phyloP scores from a whole-genome alignment of 2,888 invertebrate species.

The Patella ulyssiponensis region DNA sequence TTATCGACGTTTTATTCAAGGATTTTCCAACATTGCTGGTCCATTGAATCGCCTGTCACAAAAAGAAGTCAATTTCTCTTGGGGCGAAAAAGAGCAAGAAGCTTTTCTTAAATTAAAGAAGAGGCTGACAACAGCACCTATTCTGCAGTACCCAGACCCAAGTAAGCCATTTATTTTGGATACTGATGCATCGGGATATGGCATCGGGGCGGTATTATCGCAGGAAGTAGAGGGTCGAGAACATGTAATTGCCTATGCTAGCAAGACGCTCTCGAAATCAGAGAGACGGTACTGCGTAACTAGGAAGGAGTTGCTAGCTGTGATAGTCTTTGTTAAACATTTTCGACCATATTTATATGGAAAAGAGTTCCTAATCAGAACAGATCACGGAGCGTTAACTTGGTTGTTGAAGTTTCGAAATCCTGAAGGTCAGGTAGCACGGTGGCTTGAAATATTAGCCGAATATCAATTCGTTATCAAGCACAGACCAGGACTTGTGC shows the following conservation, averaged over 20 bases:
- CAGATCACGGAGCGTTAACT: no score
- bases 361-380: no score
- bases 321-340: constrained; percentile 40
- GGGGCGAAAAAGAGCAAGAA: constrained; percentile 30
- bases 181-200: constrained; percentile 43
- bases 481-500: no score
- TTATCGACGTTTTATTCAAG: background rate
- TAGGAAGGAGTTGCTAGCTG: constrained; percentile 37
- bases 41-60: constrained; percentile 24
- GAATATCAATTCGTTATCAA: no score
- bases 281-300: constrained; percentile 41
- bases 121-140: constrained; percentile 25
- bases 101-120: constrained; percentile 36
- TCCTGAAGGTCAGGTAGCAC: no score
- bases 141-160: constrained; percentile 33
- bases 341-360: no score
- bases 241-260: constrained; percentile 41
- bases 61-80: constrained; percentile 30
- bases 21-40: constrained; percentile 18
- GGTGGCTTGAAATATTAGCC: no score
- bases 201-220: constrained; percentile 44
- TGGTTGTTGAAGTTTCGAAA: no score
- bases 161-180: constrained; percentile 39
- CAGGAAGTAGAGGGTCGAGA: constrained; percentile 43
- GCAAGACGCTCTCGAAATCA: constrained; percentile 34